These are phyloP conservation scores for Incurvaria masculella DNA, from an alignment of 2,888 invertebrate species.

Conservation along the genomic window DNA sequence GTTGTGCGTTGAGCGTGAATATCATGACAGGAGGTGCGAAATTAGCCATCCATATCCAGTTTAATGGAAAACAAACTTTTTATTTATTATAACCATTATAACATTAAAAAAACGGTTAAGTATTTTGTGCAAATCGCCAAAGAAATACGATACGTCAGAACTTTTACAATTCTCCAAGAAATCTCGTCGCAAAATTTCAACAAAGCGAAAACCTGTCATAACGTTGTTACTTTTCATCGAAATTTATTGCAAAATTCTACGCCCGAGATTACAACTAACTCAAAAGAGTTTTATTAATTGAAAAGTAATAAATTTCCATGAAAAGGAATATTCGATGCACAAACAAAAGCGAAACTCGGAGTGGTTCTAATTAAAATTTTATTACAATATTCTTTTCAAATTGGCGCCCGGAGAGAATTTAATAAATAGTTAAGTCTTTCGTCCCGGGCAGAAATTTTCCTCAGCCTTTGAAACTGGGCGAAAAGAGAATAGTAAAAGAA, in stretches of 20 bases:
- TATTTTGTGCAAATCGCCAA: no score
- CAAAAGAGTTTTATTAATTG: not conserved
- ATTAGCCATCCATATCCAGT: no score
- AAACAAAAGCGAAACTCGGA: not conserved
- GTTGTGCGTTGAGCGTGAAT: no score
- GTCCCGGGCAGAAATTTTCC: slow-evolving; percentile 25
- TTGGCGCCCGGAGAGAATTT: slow-evolving; percentile 28
- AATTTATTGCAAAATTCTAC: not conserved
- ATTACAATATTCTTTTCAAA: not conserved
- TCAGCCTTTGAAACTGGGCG: slow-evolving; percentile 47
- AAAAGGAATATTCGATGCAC: not conserved
- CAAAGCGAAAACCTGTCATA: no score
- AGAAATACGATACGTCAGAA: no score
- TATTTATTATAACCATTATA: no score
- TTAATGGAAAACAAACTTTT: no score
- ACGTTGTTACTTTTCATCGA: not conserved
- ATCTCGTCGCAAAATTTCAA: no score
- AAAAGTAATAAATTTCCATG: not conserved
- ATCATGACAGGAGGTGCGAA: no score
- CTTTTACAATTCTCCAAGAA: no score
- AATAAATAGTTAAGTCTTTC: slow-evolving; percentile 47
- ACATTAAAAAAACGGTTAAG: no score
- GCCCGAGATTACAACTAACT: not conserved
- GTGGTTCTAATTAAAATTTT: not conserved
- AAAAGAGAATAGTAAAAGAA: slow-evolving; percentile 49